Evolutionary conservation across 2,113 vertebrate genomes (phyloP).

Genomic region (Caranx melampygus): DNA sequence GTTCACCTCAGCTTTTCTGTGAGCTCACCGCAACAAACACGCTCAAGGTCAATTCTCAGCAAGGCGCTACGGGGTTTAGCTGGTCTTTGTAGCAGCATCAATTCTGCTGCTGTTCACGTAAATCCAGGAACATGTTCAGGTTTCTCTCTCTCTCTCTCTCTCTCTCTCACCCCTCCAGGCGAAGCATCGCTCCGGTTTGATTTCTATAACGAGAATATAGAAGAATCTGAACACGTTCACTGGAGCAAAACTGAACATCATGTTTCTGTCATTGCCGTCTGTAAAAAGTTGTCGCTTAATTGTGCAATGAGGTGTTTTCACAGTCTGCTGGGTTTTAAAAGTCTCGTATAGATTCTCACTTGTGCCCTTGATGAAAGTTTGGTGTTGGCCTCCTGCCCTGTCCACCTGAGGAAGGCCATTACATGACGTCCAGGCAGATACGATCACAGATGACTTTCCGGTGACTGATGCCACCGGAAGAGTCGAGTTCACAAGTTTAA

Average conservation of each 20-base stretch:
- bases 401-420: slow-evolving; percentile 11
- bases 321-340: neutral
- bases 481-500: slow-evolving; percentile 25
- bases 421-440: slow-evolving; percentile 30
- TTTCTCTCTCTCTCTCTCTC: no score
- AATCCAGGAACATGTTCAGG: slow-evolving; percentile 6
- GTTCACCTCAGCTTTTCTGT: neutral
- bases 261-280: neutral
- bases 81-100: neutral
- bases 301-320: neutral
- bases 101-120: slow-evolving; percentile 10
- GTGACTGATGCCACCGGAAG: slow-evolving; percentile 10
- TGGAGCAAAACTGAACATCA: neutral
- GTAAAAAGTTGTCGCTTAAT: neutral
- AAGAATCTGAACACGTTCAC: neutral
- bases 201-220: neutral
- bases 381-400: neutral
- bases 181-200: neutral
- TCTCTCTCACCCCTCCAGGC: neutral
- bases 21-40: neutral
- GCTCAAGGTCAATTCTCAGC: slow-evolving; percentile 15
- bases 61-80: neutral
- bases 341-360: neutral
- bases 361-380: neutral
- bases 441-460: slow-evolving; percentile 31